Evolutionary conservation across 2,113 vertebrate species (phyloP).

Genomic region (Hylia prasina): DNA sequence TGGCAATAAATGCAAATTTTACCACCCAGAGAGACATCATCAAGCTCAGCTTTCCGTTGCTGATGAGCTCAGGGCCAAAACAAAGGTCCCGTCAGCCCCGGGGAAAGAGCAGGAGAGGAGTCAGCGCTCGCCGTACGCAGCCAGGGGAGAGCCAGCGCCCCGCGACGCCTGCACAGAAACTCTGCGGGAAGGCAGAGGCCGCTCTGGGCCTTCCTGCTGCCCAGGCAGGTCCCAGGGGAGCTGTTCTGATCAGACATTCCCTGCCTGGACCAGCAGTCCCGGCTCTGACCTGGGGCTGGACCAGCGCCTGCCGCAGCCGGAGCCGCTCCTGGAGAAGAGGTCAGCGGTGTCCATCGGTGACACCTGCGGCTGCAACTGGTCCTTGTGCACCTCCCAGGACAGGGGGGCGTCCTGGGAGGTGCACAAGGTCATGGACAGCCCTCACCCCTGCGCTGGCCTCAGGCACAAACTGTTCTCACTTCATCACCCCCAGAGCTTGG

Average conservation of each 20-base stretch:
- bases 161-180: fast-evolving
- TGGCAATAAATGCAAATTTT: conserved; percentile 90
- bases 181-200: background rate
- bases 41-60: conserved; percentile 82
- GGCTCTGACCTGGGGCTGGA: background rate
- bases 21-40: conserved; percentile 80
- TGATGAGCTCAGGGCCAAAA: conserved; percentile 84
- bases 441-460: background rate
- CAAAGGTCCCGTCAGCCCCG: background rate
- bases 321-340: background rate
- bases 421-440: background rate
- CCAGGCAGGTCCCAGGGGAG: background rate
- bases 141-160: background rate
- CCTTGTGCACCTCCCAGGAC: background rate
- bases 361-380: background rate
- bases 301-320: background rate
- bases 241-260: background rate
- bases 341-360: background rate
- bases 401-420: too few relatives aligned
- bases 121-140: fast-evolving
- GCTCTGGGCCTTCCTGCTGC: background rate
- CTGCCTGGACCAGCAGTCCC: background rate
- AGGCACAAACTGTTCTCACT: background rate
- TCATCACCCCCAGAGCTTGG: background rate
- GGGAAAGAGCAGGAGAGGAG: conserved; percentile 11